Evolutionary conservation across 2,797 vertebrate genomes (phyloP).

Genomic region (Danio choprae): DNA sequence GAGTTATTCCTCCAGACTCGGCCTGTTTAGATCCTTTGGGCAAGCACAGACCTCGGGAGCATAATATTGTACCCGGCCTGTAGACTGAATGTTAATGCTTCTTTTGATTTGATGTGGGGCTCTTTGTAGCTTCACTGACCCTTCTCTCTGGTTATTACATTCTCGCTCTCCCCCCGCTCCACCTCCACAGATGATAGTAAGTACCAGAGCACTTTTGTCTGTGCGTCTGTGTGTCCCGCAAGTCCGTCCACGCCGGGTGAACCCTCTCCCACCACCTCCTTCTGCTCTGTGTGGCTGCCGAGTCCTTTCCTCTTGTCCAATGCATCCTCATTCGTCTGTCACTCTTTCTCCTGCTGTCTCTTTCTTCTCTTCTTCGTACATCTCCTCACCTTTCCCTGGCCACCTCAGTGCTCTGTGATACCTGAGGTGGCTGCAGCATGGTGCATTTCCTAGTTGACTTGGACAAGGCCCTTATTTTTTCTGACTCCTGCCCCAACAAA

Average conservation of each 20-base stretch:
- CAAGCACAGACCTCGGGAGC: constrained; percentile 37
- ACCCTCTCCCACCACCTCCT: constrained; percentile 74
- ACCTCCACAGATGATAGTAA: constrained; percentile 99
- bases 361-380: constrained; percentile 56
- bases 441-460: constrained; percentile 82
- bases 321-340: constrained; percentile 50
- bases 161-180: constrained; percentile 83
- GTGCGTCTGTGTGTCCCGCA: constrained; percentile 90
- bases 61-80: constrained; percentile 53
- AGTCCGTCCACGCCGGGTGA: constrained; percentile 80
- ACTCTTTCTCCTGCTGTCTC: constrained; percentile 59
- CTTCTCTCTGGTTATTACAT: constrained; percentile 92
- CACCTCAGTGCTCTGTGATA: constrained; percentile 42
- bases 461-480: constrained; percentile 65
- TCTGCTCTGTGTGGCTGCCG: constrained; percentile 87
- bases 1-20: not conserved
- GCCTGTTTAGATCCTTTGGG: not conserved
- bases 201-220: constrained; percentile 92
- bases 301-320: constrained; percentile 50
- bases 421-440: constrained; percentile 79
- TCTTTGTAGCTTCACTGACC: constrained; percentile 85
- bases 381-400: constrained; percentile 56
- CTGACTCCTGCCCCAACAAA: constrained; percentile 53
- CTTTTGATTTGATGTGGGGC: constrained; percentile 81
- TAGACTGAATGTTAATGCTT: constrained; percentile 60